Evolutionary conservation across 2,113 vertebrate genomes (phyloP).

Genomic region (Rhea americana): DNA sequence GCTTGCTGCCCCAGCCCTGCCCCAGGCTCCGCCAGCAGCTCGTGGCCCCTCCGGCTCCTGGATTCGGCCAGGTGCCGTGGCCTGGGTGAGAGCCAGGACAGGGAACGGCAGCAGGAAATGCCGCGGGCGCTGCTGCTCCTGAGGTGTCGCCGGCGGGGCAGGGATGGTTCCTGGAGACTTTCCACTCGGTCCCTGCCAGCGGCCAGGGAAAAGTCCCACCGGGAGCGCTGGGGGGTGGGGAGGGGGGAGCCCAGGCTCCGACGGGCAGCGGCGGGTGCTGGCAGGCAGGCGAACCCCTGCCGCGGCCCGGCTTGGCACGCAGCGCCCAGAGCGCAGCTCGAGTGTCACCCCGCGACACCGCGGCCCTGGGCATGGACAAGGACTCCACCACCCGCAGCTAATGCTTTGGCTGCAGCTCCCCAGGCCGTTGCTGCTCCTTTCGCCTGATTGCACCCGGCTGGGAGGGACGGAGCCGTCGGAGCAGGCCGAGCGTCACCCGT

Average conservation of each 20-base stretch:
- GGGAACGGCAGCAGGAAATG: background rate
- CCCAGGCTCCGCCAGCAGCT: background rate
- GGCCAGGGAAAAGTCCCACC: background rate
- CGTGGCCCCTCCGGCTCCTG: background rate
- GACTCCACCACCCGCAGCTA: background rate
- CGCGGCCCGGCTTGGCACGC: background rate
- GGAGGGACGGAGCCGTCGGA: background rate
- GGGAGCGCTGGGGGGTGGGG: background rate
- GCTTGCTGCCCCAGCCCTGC: background rate
- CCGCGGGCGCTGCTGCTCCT: background rate
- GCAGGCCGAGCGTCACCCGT: background rate
- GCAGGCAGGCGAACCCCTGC: background rate
- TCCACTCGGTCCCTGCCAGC: slow-evolving; percentile 16
- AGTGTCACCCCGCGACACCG: fast-evolving
- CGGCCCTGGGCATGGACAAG: background rate
- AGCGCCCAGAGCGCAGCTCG: background rate
- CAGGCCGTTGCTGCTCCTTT: background rate
- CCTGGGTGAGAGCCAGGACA: background rate
- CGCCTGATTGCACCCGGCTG: background rate
- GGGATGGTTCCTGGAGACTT: slow-evolving; percentile 42
- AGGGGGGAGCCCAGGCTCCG: background rate
- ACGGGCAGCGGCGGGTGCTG: background rate
- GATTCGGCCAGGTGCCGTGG: background rate
- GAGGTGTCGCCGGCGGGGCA: background rate
- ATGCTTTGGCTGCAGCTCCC: background rate